Conservation (phyloP, 2,113 vertebrate species). For the Mesocricetus auratus region DNA sequence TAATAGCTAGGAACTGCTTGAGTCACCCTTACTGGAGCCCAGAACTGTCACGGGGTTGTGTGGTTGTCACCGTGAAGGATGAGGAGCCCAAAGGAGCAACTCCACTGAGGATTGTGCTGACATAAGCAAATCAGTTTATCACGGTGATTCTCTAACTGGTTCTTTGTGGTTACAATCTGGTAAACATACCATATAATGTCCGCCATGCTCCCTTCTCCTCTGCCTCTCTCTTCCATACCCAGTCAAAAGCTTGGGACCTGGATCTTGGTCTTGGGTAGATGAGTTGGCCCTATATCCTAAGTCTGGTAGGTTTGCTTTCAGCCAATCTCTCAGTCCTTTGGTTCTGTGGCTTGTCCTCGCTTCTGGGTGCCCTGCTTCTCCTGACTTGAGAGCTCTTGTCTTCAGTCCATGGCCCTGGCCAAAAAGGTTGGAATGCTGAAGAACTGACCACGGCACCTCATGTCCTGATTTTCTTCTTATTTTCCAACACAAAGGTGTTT, state of each 20-base stretch:
- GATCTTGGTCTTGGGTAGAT: not conserved
- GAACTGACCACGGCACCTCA: not conserved
- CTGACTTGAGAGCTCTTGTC: not conserved
- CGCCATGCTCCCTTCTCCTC: not conserved
- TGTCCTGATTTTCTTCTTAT: not conserved
- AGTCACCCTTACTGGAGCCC: not conserved
- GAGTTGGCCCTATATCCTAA: not conserved
- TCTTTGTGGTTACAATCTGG: not conserved
- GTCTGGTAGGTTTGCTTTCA: not conserved
- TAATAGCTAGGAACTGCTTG: not conserved
- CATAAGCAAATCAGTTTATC: not conserved
- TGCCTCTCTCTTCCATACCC: not conserved
- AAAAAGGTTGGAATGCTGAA: not conserved
- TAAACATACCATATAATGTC: not conserved
- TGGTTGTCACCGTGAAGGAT: not conserved
- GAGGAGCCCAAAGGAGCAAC: not conserved
- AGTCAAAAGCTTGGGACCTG: not conserved
- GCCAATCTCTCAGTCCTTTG: not conserved
- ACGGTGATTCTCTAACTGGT: not conserved
- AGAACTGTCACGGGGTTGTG: not conserved
- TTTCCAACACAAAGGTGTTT: not conserved
- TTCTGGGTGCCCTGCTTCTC: not conserved
- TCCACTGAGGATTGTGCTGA: not conserved
- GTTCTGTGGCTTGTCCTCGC: not conserved
- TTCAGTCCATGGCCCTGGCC: not conserved